Base-by-base conservation (phyloP, 2,888 invertebrate species). In the Tipula unca region DNA sequence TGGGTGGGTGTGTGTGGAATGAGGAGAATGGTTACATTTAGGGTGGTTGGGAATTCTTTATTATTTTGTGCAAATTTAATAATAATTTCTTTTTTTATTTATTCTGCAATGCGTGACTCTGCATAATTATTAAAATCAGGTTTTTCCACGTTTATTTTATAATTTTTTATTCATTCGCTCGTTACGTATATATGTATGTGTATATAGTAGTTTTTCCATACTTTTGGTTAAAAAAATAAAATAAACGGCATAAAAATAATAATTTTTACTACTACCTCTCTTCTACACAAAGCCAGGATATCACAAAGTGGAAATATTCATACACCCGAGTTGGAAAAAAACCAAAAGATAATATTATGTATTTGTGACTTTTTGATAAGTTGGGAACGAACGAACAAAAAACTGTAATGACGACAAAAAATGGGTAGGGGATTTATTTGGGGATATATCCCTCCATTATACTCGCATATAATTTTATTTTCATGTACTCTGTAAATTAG, bases 71-170 rank as follows among this genome's bases (percentile, higher is more conserved):
- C 69, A 69, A 69, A 69, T 69, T 69, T 69, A 69, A 25, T 69
- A 69, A 69, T 25, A 69, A 69, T n/a, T 48, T 48, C 17, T 17
- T 48, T n/a, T 17, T 17, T 48, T 69, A 69, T 69, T 69, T 69
- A 69, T 69, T 69, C 69, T 69, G 69, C 69, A 69, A 69, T 69
- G 69, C 69, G 69, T 69, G 69, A 69, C 69, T 69, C 69, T 69
- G 69, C 69, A 69, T 69, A 69, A 69, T 69, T 69, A 69, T 69
- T 69, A 69, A 69, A 69, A 69, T 69, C 69, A 69, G 69, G 69
- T 69, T 69, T 69, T 69, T 69, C 69, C 69, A 69, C 69, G 69
- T 69, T 69, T 69, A 69, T 69, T 69, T 69, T 69, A 69, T 69
- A 8, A 69, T 25, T 69, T 69, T 69, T 69, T 69, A 25, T 25